phyloP scores from a whole-genome alignment of 2,797 vertebrate species.

The Dicrostonyx torquatus region DNA sequence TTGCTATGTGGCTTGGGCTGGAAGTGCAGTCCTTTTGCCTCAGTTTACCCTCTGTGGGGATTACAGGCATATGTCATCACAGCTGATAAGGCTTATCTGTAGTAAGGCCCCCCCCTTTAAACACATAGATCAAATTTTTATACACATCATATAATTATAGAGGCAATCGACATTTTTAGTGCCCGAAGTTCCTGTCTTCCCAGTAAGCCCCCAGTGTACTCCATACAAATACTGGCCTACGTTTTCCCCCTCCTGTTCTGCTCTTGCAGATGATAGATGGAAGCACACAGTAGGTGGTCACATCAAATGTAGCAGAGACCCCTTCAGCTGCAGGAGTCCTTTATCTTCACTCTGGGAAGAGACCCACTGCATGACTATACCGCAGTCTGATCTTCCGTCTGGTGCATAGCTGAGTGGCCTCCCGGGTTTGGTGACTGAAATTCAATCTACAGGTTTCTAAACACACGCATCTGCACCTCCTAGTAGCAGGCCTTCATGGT shows the following conservation, averaged over 20 bases:
- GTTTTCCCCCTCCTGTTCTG: background rate
- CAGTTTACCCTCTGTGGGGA: background rate
- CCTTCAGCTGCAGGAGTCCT: no score
- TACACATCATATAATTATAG: background rate
- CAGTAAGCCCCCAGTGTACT: no score
- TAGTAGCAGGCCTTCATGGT: background rate
- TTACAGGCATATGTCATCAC: background rate
- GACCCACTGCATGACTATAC: background rate
- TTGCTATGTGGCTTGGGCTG: background rate
- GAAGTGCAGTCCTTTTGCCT: background rate
- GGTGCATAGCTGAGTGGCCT: background rate
- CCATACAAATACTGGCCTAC: background rate
- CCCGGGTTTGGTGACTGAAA: background rate
- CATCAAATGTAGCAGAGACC: background rate
- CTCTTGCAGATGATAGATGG: background rate
- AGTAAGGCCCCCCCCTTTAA: background rate
- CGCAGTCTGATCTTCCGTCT: background rate
- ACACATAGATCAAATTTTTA: background rate
- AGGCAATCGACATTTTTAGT: background rate
- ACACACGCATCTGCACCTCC: background rate
- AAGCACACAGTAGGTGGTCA: background rate
- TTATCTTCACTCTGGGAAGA: background rate
- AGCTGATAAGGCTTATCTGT: background rate
- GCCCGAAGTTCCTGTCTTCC: background rate
- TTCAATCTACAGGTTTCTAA: background rate